Evolutionary conservation across 1,140 invertebrate species (phyloP), one percentile per base, ranked within the genome.

Genomic region (Atta colombica): DNA sequence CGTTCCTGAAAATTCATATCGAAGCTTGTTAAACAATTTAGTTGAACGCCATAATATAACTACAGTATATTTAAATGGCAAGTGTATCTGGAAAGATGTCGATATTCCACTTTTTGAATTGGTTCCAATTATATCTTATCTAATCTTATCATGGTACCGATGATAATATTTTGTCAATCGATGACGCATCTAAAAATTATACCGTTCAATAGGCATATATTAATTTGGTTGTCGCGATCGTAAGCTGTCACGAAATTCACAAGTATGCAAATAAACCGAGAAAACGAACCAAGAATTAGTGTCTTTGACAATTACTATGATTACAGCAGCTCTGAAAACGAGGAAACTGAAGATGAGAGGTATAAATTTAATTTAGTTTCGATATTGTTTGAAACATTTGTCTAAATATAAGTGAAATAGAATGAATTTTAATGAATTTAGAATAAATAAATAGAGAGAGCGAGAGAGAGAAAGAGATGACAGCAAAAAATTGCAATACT

Each of bases 311-410:
- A 77, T 45, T 39, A 77, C 0, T 45, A 89, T 2, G 80, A 89
- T 6, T 65, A 77, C 8, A 80, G 49, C 12, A 66, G 51, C 60
- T 91, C 85, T 7, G 88, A 88, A 10, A 74, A 72, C 28, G 35
- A 74, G 10, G 72, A 88, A 49, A 90, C n/a, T 63, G 71, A 85
- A 0, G 77, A 75, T 28, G 74, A 89, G 16, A 72, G 77, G 86
- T 89, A 86, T 16, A 68, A 78, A 4, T 72, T 80, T 68, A 10
- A 82, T 72, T 85, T 86, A 77, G 25, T n/a, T 71, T 7, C 14
- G 12, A 6, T 69, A 53, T 55, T 16, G 2, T 31, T 35, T 69
- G 16, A 45, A 75, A 66, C 18, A n/a, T 5, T 16, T n/a, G 31
- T 12, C 12, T 69, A 69, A 69, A 69, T 16, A 28, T 68, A 68